Evolutionary conservation across 2,113 vertebrate species (phyloP), one percentile per base, ranked within the genome.

Genomic region (Toxotes chatareus): DNA sequence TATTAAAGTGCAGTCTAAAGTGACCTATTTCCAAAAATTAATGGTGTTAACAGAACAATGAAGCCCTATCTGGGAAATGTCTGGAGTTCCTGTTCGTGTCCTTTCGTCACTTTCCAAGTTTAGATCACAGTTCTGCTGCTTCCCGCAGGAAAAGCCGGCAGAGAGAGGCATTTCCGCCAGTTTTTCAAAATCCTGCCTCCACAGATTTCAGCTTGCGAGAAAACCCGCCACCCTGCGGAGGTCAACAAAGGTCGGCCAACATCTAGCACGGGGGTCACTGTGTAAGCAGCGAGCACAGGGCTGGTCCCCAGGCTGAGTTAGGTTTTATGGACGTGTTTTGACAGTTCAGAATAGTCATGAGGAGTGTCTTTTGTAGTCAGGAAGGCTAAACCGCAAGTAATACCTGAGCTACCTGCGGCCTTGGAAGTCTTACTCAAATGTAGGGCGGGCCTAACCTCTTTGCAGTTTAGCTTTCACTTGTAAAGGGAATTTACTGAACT

Each of bases 81-180:
- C 91, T 92, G 82, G 57, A 89, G 85, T 94, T 94, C 92, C 92
- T 94, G 93, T 92, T 85, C 86, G 68, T 85, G 81, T 84, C 86
- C 90, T 89, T 82, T 94, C 91, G 88, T 95, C 94, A 94, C 89
- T 92, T 89, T 93, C 94, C 93, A 86, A 94, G 88, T 94, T 87
- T 94, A 94, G 94, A 93, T 92, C 91, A 70, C 65, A 91, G 92
- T 89, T 90, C 86, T 78, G 89, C 78, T 42, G 89, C 87, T 95
- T 94, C 94, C 95, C 82, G 89, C 90, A 93, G 92, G 92, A 91
- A 94, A 84, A 65, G 56, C 87, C 36, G 44, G 38, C 57, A 47
- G 67, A 85, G 86, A 88, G 86, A 92, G 93, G 93, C 87, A 94
- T 94, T 95, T 95, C 94, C 95, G 78, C 59, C 68, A 44, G 84